Conservation (phyloP, 2,797 vertebrate species). For the Pitangus sulphuratus region DNA sequence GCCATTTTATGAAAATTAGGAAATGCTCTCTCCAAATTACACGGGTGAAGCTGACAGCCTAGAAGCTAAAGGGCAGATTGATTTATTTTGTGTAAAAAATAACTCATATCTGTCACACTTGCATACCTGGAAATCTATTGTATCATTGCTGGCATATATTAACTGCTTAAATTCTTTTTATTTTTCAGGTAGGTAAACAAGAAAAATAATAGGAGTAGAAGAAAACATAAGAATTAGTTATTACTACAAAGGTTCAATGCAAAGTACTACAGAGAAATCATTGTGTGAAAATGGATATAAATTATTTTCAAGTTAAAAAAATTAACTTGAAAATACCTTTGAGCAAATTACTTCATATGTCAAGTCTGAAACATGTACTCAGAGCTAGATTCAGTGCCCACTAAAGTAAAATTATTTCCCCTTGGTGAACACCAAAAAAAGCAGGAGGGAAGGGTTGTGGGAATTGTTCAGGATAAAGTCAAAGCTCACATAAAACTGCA, state of each 20-base stretch:
- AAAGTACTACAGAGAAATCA: not conserved
- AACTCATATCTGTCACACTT: conserved; percentile 12
- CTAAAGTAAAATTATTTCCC: not conserved
- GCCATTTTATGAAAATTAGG: conserved; percentile 22
- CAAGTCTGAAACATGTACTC: not conserved
- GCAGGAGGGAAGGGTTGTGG: not conserved
- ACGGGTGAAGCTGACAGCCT: conserved; percentile 12
- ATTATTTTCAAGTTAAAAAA: not conserved
- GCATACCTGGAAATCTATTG: not conserved
- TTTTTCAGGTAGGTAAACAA: not conserved
- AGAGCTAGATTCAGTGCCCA: not conserved
- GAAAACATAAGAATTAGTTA: not conserved
- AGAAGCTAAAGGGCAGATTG: conserved; percentile 24
- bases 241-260: not conserved
- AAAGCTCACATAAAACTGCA: not conserved
- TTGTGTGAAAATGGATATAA: not conserved
- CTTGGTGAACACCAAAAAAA: not conserved
- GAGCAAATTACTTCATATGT: not conserved
- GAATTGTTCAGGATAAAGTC: not conserved
- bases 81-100: conserved; percentile 34
- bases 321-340: not conserved
- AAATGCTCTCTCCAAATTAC: conserved; percentile 33
- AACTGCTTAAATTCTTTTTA: not conserved
- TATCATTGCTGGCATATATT: not conserved
- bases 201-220: not conserved